Base-by-base conservation (phyloP, 2,113 vertebrate genomes). In the Circaetus cinerascens region DNA sequence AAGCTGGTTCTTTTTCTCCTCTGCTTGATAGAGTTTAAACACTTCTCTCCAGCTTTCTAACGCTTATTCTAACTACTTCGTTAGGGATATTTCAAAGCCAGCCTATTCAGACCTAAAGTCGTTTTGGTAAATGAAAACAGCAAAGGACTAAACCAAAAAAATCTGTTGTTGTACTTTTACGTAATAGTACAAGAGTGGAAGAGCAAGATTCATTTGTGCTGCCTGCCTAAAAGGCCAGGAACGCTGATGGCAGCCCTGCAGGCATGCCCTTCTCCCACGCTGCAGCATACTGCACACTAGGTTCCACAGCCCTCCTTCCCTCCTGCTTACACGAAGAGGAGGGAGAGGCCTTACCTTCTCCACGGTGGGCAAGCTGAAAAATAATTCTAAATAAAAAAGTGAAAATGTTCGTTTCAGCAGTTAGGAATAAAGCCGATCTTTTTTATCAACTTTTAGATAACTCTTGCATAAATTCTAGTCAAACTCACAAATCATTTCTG, bases 261-360 rank as follows among this genome's bases (percentile, higher is more conserved):
- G 41, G 6, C 9, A 19, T 1, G 3, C 19, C n/a, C 50, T 59
- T 76, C 46, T 56, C 20, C 5, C 1, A 2, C 7, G 21, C 41
- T 23, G 45, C 40, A 86, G 74, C 23, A 15, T 20, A 23, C 32
- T 51, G 32, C n/a, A 20, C 3, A 0, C 10, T 5, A 38, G 4
- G n/a, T 5, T 34, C 53, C 74, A 69, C 26, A 64, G 32, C 15
- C 7, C 41, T 23, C 13, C 36, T 36, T 59, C 40, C 43, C 43
- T 73, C 36, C 64, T 73, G 23, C 60, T 67, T 17, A 13, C 10
- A 18, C 5, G 15, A 62, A 2, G 34, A 50, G 30, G 15, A 51
- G 4, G 22, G 12, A 80, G 9, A 71, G 30, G 6, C 9, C 21
- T 74, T 66, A 34, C 12, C 26, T 69, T 32, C 46, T 59, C 23